Evolutionary conservation across 1,140 invertebrate species (phyloP).

Genomic region (Tetramorium alpestre): DNA sequence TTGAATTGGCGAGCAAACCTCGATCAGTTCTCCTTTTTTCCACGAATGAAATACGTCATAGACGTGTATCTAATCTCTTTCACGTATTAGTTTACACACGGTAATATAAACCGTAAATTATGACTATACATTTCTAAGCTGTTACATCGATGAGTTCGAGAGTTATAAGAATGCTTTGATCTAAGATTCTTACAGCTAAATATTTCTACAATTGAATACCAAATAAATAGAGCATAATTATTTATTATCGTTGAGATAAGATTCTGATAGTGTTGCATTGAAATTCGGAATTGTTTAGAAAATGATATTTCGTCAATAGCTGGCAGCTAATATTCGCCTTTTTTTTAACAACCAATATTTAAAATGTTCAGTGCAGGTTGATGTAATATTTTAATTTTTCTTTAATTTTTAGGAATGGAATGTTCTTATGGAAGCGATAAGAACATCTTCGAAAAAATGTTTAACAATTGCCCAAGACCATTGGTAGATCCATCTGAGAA

Average conservation of each 20-base stretch:
- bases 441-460: slow-evolving; percentile 1
- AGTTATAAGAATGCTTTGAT: not conserved
- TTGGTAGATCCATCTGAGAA: not conserved
- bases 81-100: not conserved
- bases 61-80: not conserved
- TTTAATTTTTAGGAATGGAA: slow-evolving; percentile 67
- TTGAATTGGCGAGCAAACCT: too few relatives aligned
- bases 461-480: slow-evolving; percentile 58
- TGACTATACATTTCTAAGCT: not conserved
- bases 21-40: not conserved
- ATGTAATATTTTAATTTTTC: too few relatives aligned
- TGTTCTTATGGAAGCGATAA: slow-evolving; percentile 48
- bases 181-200: not conserved
- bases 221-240: not conserved
- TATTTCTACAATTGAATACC: not conserved
- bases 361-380: not conserved
- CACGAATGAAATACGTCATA: slow-evolving; percentile 4
- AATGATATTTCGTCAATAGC: not conserved
- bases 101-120: not conserved
- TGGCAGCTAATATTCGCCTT: not conserved
- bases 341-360: not conserved
- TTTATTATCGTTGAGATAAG: not conserved
- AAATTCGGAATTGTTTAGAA: not conserved
- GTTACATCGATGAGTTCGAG: not conserved
- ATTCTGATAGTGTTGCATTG: not conserved